Evolutionary conservation across 1,140 invertebrate species (phyloP).

Genomic region (Drosophila lowei): DNA sequence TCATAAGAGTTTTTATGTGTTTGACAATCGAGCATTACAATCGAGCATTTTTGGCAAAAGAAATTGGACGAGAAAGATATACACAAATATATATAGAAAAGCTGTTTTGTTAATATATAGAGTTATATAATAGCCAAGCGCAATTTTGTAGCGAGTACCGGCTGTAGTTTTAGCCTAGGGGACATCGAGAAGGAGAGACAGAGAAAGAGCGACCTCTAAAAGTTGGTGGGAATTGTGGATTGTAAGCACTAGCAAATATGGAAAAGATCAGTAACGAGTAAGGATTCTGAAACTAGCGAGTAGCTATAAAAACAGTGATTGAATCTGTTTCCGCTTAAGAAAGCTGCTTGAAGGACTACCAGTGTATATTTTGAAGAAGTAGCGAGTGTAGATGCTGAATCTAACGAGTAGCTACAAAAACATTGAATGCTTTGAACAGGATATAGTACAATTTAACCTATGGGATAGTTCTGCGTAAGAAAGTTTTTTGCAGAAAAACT

Average conservation of each 20-base stretch:
- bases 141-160: constrained; percentile 28
- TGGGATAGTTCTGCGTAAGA: too few relatives aligned
- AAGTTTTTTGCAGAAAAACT: too few relatives aligned
- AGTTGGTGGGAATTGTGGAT: neutral
- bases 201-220: constrained; percentile 5
- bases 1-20: neutral
- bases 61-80: constrained; percentile 56
- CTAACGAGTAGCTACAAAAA: too few relatives aligned
- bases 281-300: too few relatives aligned
- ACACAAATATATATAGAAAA: constrained; percentile 53
- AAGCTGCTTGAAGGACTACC: too few relatives aligned
- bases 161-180: neutral
- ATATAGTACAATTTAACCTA: too few relatives aligned
- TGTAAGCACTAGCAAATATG: neutral
- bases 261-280: too few relatives aligned
- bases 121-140: constrained; percentile 38
- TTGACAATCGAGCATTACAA: constrained; percentile 21
- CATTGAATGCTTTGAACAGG: too few relatives aligned
- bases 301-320: too few relatives aligned
- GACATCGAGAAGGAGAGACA: neutral
- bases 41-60: constrained; percentile 17
- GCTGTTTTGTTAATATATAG: constrained; percentile 16
- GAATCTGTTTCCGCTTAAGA: too few relatives aligned
- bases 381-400: too few relatives aligned
- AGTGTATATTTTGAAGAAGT: too few relatives aligned